phyloP scores from a whole-genome alignment of 2,113 vertebrate genomes.

The Ailurus styani region DNA sequence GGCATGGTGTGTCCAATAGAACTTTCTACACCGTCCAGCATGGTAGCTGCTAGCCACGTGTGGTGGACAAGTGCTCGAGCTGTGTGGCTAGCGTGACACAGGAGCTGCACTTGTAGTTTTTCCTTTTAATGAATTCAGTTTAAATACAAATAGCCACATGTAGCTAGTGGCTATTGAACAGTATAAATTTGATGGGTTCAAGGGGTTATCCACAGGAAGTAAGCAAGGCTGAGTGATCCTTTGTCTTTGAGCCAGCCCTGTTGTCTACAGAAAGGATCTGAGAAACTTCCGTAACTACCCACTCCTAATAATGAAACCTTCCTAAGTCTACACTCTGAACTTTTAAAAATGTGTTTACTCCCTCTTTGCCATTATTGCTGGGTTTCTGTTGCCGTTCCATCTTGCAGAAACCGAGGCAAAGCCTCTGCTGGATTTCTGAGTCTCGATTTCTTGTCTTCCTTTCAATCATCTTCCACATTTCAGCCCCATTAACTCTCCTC shows the following conservation, averaged over 20 bases:
- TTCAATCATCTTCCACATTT: background rate
- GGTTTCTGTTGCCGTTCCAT: background rate
- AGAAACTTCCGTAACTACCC: background rate
- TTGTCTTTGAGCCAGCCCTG: background rate
- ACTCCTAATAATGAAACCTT: background rate
- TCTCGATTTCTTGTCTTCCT: background rate
- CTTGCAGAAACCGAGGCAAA: background rate
- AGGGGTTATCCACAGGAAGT: background rate
- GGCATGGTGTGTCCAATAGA: fast-evolving
- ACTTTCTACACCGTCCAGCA: fast-evolving
- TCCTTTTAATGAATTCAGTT: background rate
- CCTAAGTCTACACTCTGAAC: background rate
- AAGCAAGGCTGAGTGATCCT: background rate
- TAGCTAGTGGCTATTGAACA: background rate
- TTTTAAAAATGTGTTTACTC: background rate
- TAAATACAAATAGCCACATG: background rate
- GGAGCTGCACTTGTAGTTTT: background rate
- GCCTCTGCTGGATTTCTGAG: background rate
- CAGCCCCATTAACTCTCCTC: background rate
- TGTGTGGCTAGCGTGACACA: background rate
- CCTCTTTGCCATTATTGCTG: background rate
- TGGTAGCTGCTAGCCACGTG: fast-evolving
- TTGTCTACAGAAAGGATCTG: background rate
- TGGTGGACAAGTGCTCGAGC: background rate
- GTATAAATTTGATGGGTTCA: background rate